Conservation (phyloP, 1,140 invertebrate genomes). For the Drosophila pseudoananassae region DNA sequence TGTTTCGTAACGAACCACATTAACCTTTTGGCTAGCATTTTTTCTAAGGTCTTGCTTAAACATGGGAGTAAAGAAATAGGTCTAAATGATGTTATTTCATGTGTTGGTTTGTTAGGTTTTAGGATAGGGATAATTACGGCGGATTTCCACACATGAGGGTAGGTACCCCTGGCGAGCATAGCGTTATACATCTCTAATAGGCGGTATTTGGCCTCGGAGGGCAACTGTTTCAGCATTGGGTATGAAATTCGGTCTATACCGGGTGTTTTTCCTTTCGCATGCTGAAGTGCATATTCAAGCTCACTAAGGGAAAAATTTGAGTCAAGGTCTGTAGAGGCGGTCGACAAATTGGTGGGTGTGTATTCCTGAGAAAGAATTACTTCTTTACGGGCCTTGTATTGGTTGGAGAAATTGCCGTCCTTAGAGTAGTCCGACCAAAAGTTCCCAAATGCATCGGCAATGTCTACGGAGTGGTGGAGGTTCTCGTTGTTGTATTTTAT, state of each 20-base stretch:
- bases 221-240: conserved; percentile 1
- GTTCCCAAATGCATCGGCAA: too few species aligned
- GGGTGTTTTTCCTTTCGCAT: not conserved
- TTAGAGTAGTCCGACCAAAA: too few species aligned
- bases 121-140: too few species aligned
- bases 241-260: not conserved
- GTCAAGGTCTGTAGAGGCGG: conserved; percentile 5
- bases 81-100: too few species aligned
- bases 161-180: not conserved
- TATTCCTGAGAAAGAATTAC: conserved; percentile 1
- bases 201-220: not conserved
- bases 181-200: conserved; percentile 7
- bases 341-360: not conserved
- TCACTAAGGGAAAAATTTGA: conserved; percentile 4
- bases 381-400: not conserved
- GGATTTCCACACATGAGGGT: too few species aligned
- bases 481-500: not conserved
- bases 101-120: too few species aligned
- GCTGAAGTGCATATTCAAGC: conserved; percentile 8
- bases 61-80: too few species aligned
- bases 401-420: too few species aligned
- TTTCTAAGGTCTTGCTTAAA: too few species aligned
- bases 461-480: too few species aligned
- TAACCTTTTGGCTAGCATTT: too few species aligned
- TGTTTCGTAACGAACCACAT: too few species aligned